phyloP scores from a whole-genome alignment of 2,888 invertebrate species.

The Escarpia spicata region DNA sequence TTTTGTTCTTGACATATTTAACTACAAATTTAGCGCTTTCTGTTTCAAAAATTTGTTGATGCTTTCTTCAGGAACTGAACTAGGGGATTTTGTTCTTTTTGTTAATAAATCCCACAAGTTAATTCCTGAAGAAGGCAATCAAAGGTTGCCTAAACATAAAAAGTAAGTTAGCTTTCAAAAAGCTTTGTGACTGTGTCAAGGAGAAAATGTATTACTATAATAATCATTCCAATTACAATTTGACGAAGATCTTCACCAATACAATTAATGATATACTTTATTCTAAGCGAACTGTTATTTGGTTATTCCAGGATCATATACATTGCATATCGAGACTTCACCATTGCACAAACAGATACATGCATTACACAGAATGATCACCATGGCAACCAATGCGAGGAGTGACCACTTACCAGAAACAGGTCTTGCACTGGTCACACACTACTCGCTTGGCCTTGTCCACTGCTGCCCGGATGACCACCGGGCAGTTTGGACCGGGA shows the following conservation, averaged over 20 bases:
- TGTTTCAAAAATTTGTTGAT: too few relatives aligned
- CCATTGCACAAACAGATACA: background rate
- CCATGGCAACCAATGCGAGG: conserved; percentile 42
- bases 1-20: too few relatives aligned
- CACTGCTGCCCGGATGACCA: conserved; percentile 82
- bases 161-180: too few relatives aligned
- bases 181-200: background rate
- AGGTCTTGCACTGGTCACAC: conserved; percentile 87
- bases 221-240: background rate
- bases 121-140: too few relatives aligned
- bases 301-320: background rate
- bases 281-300: background rate
- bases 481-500: conserved; percentile 94
- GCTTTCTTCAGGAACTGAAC: too few relatives aligned
- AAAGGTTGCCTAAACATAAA: too few relatives aligned
- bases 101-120: too few relatives aligned
- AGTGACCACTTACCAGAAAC: conserved; percentile 79
- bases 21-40: too few relatives aligned
- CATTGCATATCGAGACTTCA: background rate
- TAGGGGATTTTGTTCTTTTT: too few relatives aligned
- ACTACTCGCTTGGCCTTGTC: conserved; percentile 84
- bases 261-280: background rate
- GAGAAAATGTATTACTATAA: background rate
- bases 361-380: background rate
- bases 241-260: background rate